Percentiles rank a stretch among this genome's conserved stretches.
Conservation (phyloP, 2,113 vertebrate genomes). For the Tetrao urogallus region DNA sequence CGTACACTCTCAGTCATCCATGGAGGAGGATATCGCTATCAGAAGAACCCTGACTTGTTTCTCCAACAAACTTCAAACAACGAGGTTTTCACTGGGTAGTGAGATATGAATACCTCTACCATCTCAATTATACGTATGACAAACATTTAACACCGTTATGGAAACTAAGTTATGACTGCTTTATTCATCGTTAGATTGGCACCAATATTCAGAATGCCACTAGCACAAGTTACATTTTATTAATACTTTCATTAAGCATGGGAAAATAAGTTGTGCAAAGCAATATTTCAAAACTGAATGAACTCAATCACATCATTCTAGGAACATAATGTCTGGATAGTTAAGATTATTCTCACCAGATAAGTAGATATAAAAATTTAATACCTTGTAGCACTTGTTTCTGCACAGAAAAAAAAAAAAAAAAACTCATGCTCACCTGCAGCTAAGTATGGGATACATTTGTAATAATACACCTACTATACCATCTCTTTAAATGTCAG, state of each 20-base stretch:
- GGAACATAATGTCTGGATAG: constrained; percentile 5
- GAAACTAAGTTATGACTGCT: constrained; percentile 33
- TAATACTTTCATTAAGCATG: not conserved
- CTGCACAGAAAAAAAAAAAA: not conserved
- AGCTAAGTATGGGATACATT: not conserved
- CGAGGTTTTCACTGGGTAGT: not conserved
- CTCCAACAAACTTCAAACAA: not conserved
- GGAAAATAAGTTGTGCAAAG: constrained; percentile 11
- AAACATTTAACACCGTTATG: not conserved
- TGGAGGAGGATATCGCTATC: not conserved
- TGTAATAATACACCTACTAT: not conserved
- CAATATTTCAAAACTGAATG: not conserved
- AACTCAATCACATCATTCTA: not conserved
- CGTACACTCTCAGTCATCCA: not conserved
- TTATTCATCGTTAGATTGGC: not conserved
- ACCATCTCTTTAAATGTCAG: constrained; percentile 58
- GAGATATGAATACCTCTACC: not conserved
- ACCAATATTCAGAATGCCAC: not conserved
- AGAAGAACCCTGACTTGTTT: not conserved
- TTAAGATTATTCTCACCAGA: not conserved
- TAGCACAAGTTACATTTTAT: not conserved
- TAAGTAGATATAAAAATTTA: constrained; percentile 29
- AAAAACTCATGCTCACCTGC: not conserved
- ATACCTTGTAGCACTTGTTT: constrained; percentile 34
- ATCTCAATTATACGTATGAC: not conserved